Percentiles rank a stretch among this genome's conserved stretches.
phyloP scores from a whole-genome alignment of 2,113 vertebrate species.

The Pedetes capensis region DNA sequence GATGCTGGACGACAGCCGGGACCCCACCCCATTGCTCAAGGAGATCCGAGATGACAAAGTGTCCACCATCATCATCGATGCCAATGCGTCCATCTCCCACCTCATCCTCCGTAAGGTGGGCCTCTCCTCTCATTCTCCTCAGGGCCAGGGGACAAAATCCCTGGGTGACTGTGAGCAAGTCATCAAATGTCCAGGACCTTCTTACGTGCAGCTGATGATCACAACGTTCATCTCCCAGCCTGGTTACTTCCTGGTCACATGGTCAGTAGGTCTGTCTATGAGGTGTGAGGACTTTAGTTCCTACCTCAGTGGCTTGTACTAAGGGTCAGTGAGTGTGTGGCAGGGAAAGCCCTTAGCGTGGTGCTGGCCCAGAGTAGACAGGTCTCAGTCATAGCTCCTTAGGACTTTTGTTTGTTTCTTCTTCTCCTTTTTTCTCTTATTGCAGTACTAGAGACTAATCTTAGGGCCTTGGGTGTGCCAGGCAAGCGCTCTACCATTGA shows the following conservation, averaged over 20 bases:
- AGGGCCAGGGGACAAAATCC: neutral
- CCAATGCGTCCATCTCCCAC: constrained; percentile 91
- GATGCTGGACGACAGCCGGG: constrained; percentile 90
- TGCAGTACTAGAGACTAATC: too few relatives aligned
- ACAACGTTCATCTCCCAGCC: neutral
- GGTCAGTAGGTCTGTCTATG: constrained; percentile 15
- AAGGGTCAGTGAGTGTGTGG: neutral
- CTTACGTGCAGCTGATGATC: accelerated
- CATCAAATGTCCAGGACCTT: neutral
- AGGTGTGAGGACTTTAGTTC: neutral
- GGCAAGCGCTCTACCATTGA: too few relatives aligned
- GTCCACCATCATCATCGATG: constrained; percentile 93
- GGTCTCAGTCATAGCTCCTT: neutral
- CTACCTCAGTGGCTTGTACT: neutral
- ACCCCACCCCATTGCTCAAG: constrained; percentile 91
- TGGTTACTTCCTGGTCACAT: constrained; percentile 79
- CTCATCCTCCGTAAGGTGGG: constrained; percentile 91
- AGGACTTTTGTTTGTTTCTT: too few relatives aligned
- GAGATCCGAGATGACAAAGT: constrained; percentile 94
- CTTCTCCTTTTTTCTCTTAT: too few relatives aligned
- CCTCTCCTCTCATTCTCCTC: neutral
- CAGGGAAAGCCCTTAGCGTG: accelerated
- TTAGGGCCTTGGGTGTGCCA: too few relatives aligned
- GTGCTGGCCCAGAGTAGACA: constrained; percentile 77
- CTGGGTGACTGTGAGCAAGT: neutral